phyloP scores from a whole-genome alignment of 2,888 invertebrate species.

The Pollenia angustigena region DNA sequence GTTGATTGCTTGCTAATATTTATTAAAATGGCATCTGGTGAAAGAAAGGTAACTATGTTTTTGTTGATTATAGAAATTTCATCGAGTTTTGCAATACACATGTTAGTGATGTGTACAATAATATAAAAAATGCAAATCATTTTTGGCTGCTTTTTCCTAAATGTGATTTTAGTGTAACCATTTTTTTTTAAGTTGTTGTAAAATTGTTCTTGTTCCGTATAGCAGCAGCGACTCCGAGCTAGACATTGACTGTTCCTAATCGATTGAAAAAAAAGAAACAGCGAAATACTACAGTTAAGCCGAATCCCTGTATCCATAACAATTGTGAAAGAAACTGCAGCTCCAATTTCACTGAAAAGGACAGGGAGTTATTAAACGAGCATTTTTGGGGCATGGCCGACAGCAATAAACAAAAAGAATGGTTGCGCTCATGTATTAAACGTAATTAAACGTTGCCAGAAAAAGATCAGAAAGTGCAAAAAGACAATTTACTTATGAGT shows the following conservation, averaged over 20 bases:
- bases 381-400: too few relatives aligned
- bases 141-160: constrained; percentile 6
- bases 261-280: constrained; percentile 2
- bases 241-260: constrained; percentile 5
- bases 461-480: constrained; percentile 6
- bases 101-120: constrained; percentile 8
- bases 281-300: background rate
- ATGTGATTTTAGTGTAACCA: background rate
- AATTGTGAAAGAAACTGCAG: constrained; percentile 14
- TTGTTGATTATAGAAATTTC: constrained; percentile 23
- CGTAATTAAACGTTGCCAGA: constrained; percentile 3
- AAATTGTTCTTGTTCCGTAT: constrained; percentile 14
- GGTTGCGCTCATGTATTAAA: constrained; percentile 6
- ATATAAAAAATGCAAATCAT: constrained; percentile 6
- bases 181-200: background rate
- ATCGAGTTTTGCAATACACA: constrained; percentile 8
- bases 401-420: constrained; percentile 5
- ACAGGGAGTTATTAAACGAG: too few relatives aligned
- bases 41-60: background rate
- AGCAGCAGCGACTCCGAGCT: constrained; percentile 11
- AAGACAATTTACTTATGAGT: constrained; percentile 6
- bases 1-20: too few relatives aligned
- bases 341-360: constrained; percentile 25
- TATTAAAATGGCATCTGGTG: background rate
- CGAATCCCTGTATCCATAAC: constrained; percentile 15